Percentiles rank a stretch among this genome's conserved stretches.
Conservation (phyloP, 2,797 vertebrate species). For the Fistularia tabacaria region DNA sequence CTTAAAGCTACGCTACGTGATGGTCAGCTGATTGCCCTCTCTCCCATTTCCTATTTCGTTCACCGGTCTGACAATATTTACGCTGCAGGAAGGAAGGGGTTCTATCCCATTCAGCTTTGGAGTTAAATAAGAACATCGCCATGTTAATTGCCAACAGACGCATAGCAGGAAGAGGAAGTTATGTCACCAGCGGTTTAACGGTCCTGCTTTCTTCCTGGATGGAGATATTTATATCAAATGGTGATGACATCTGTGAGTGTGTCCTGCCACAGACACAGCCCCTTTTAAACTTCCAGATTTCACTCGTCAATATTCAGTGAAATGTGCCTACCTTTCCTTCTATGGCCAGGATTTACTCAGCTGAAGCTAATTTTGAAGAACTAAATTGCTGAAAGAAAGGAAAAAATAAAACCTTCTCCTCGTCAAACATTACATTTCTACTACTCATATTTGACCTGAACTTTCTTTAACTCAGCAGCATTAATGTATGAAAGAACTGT, state of each 20-base stretch:
- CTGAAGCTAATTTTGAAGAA: no score
- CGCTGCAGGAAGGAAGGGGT: slow-evolving; percentile 22
- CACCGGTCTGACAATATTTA: slow-evolving; percentile 53
- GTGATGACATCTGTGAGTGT: slow-evolving; percentile 16
- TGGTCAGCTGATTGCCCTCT: slow-evolving; percentile 61
- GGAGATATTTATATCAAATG: slow-evolving; percentile 19
- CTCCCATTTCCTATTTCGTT: slow-evolving; percentile 29
- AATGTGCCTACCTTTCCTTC: not conserved
- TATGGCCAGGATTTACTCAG: no score
- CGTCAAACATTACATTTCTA: no score
- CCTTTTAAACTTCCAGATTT: not conserved
- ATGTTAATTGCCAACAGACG: not conserved
- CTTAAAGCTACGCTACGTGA: slow-evolving; percentile 68
- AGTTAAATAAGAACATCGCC: not conserved
- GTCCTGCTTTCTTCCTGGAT: slow-evolving; percentile 34
- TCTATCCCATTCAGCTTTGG: not conserved
- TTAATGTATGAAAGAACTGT: no score
- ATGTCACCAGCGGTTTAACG: slow-evolving; percentile 32
- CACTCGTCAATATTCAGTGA: not conserved
- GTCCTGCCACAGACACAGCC: slow-evolving; percentile 25
- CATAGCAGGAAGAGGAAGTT: slow-evolving; percentile 29
- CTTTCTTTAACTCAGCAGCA: no score
- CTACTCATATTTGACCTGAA: no score
- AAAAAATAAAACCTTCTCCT: no score
- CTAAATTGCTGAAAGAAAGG: no score